Percentiles rank a stretch among this genome's conserved stretches.
These are phyloP conservation scores for Drosophila elegans DNA, from an alignment of 1,140 invertebrate species.

Conservation along the genomic window DNA sequence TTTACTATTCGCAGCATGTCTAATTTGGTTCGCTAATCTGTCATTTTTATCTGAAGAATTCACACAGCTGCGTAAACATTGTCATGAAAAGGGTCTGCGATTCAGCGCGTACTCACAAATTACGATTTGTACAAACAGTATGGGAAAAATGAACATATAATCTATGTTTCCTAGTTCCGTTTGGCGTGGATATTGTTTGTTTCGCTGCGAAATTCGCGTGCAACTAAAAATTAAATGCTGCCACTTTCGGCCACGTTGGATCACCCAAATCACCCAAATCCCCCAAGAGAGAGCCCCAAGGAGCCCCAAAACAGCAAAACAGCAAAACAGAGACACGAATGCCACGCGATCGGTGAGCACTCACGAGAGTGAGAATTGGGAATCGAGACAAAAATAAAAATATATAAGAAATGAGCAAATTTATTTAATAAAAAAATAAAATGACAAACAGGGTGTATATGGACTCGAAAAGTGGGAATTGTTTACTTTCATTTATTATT, in stretches of 20 bases:
- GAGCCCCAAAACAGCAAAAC: conserved; percentile 25
- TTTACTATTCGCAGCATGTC: conserved; percentile 36
- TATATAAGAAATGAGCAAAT: conserved; percentile 77
- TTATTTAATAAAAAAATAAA: conserved; percentile 81
- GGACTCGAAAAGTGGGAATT: background rate
- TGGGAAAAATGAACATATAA: conserved; percentile 81
- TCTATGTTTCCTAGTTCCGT: conserved; percentile 61
- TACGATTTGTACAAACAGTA: conserved; percentile 77
- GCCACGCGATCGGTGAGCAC: conserved; percentile 33
- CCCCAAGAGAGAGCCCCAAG: conserved; percentile 42
- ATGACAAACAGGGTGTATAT: conserved; percentile 58
- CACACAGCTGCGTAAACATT: conserved; percentile 44
- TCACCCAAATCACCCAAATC: conserved; percentile 34
- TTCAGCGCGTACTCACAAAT: conserved; percentile 76
- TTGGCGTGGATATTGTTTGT: conserved; percentile 37
- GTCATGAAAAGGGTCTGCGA: conserved; percentile 17
- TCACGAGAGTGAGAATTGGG: conserved; percentile 59
- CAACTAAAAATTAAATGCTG: conserved; percentile 81
- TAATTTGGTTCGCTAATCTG: conserved; percentile 41
- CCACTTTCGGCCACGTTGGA: conserved; percentile 74
- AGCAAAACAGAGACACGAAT: conserved; percentile 40
- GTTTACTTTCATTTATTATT: too few species aligned
- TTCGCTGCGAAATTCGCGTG: conserved; percentile 77
- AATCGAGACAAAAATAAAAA: conserved; percentile 77
- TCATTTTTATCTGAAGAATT: conserved; percentile 49